Base-by-base conservation (phyloP, 2,113 vertebrate species). In the Mesitornis unicolor region DNA sequence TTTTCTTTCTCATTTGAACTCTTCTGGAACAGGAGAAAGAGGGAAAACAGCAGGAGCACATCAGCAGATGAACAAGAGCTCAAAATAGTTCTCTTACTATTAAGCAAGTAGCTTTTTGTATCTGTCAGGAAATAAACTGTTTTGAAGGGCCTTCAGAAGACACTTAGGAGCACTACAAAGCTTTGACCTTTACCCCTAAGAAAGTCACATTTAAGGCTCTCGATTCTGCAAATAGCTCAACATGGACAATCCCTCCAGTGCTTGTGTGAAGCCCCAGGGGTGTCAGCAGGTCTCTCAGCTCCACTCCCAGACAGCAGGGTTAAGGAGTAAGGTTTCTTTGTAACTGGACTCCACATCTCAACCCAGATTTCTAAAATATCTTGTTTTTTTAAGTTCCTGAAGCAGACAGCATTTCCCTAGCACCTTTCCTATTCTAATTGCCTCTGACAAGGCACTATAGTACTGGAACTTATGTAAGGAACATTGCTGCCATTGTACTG, bases 381-480 rank as follows among this genome's bases (percentile, higher is more conserved):
- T 50, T 6, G 0, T 0, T 28, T 83, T 78, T 92, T 93, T 36
- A 84, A 87, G 47, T 67, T 75, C 48, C 35, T 69, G 16, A 77
- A 89, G 50, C 31, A 73, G 93, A 92, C 83, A 92, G 28, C 69
- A 76, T 87, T 93, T 92, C 88, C 31, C 48, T 56, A 40, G 40
- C 96, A 96, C 88, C 25, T 82, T 84, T 48, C 17, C 60, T 60
- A 24, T 78, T 75, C 51, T 84, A 81, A 94, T 90, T 93, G 56
- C 43, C 26, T 90, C 60, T 95, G 93, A 96, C 95, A 95, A 82
- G 43, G n/a, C 74, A 90, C 0, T n/a, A 81, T 78, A 93, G 73
- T 61, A 45, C 38, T 81, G 85, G 93, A 93, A 96, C 95, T 96
- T 84, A 60, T 77, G 76, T 69, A 75, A 60, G 65, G 29, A 86